Evolutionary conservation across 1,140 invertebrate species (phyloP), one percentile per base, ranked within the genome.

Genomic region (Coptotermes formosanus): DNA sequence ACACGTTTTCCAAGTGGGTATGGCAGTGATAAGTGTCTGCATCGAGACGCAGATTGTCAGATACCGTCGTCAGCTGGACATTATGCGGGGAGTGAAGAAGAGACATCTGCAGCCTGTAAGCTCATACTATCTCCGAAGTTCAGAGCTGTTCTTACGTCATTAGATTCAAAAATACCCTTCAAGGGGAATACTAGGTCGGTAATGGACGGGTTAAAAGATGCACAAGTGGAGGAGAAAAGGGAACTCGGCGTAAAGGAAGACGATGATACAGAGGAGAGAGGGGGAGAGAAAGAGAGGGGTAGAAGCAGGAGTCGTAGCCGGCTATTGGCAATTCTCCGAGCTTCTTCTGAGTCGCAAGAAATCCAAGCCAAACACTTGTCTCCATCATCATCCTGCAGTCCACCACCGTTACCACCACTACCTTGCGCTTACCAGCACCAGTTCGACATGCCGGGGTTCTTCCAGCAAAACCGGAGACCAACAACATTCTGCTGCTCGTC

Each of bases 281-380:
- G 87, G 84, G 43, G 23, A 32, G 86, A 82, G 45, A 75, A 87
- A 69, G 84, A 86, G 87, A 85, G 87, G 82, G 86, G 85, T 21
- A 83, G 86, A n/a, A 85, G 89, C 86, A 89, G 89, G 88, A 89
- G 89, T 87, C 89, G 88, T 86, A 91, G 91, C 88, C 90, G 92
- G 85, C 89, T 93, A 38, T 88, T 93, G 87, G 92, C 92, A 87
- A 92, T 94, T 82, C 92, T 93, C 88, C 92, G 92, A 89, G 92
- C 30, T 30, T 75, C 64, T 30, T 75, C 64, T 2, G 64, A 75
- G 64, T 25, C 64, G 7, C 64, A 75, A 75, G 64, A 75, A 75
- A n/a, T 75, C 25, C 64, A 75, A 75, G n/a, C 64, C 8, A 75
- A 30, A 30, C 64, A 75, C 64, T 75, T 75, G n/a, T 30, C 64